phyloP scores from a whole-genome alignment of 2,888 invertebrate species.

The Morinoia aosen region DNA sequence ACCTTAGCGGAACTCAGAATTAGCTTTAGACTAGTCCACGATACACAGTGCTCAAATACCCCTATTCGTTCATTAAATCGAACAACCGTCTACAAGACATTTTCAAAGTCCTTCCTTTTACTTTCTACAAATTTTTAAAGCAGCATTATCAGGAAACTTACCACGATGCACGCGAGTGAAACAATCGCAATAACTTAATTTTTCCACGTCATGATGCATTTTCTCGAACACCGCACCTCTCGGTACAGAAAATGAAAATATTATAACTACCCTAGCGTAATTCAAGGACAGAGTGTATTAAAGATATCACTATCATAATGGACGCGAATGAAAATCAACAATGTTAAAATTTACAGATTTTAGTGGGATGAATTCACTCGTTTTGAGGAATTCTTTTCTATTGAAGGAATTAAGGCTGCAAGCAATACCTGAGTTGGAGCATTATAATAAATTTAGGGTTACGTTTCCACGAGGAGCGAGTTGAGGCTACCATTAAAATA shows the following conservation, averaged over 20 bases:
- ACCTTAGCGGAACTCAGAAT: background rate
- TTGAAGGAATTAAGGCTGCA: background rate
- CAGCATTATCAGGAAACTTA: background rate
- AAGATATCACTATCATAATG: background rate
- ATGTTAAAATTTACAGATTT: background rate
- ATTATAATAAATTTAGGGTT: background rate
- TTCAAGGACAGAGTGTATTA: background rate
- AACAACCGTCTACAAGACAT: background rate
- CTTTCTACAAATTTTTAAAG: background rate
- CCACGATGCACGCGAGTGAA: background rate
- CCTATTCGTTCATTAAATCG: background rate
- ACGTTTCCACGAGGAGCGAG: no score
- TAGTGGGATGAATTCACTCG: slow-evolving; percentile 29
- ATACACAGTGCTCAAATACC: background rate
- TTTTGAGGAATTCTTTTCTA: background rate
- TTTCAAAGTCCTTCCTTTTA: background rate
- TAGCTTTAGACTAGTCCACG: background rate
- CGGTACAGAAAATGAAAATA: background rate
- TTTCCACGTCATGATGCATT: background rate
- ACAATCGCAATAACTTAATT: background rate
- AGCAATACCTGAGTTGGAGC: background rate
- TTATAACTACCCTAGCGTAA: background rate
- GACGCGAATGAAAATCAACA: background rate
- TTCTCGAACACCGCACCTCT: background rate
- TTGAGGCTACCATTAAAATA: no score